A percentile compares a stretch with the other conserved stretches of the same genome.
Evolutionary conservation across 2,888 invertebrate species (phyloP).

Genomic region (Drosophila vallismaia): DNA sequence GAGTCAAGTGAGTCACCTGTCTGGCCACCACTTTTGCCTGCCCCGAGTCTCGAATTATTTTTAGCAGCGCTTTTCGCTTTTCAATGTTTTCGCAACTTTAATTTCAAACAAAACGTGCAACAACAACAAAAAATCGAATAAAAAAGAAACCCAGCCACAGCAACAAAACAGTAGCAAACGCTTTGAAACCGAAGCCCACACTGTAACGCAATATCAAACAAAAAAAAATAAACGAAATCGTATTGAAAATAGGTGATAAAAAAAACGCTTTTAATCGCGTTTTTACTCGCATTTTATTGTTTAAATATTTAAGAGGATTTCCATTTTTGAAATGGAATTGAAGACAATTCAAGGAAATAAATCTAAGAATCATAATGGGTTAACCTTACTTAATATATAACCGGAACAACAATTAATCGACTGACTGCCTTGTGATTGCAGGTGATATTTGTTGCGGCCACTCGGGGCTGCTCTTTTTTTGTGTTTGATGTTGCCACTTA

Average conservation of each 20-base stretch:
- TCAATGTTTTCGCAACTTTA: conserved; percentile 67
- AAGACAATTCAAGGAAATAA: not conserved
- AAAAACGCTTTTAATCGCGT: conserved; percentile 8
- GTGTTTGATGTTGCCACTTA: conserved; percentile 53
- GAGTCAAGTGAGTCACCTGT: conserved; percentile 35
- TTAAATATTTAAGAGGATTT: not conserved
- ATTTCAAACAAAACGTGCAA: conserved; percentile 65
- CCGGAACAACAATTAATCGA: not conserved
- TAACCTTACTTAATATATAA: not conserved
- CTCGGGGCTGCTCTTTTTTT: conserved; percentile 11
- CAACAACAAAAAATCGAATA: conserved; percentile 18
- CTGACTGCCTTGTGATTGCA: not conserved
- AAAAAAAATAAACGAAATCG: conserved; percentile 60
- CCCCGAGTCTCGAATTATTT: conserved; percentile 45
- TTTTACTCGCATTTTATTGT: not conserved
- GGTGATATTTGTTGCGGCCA: conserved; percentile 19
- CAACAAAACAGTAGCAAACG: conserved; percentile 17
- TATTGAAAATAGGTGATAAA: conserved; percentile 15
- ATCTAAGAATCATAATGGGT: not conserved
- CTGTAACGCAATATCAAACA: conserved; percentile 44
- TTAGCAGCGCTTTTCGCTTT: conserved; percentile 45
- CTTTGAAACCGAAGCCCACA: conserved; percentile 17
- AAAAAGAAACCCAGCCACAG: conserved; percentile 44
- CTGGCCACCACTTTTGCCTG: conserved; percentile 45
- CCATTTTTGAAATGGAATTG: no score